These are phyloP conservation scores for Micrastur ruficollis DNA, from an alignment of 2,797 vertebrate species.

Conservation along the genomic window DNA sequence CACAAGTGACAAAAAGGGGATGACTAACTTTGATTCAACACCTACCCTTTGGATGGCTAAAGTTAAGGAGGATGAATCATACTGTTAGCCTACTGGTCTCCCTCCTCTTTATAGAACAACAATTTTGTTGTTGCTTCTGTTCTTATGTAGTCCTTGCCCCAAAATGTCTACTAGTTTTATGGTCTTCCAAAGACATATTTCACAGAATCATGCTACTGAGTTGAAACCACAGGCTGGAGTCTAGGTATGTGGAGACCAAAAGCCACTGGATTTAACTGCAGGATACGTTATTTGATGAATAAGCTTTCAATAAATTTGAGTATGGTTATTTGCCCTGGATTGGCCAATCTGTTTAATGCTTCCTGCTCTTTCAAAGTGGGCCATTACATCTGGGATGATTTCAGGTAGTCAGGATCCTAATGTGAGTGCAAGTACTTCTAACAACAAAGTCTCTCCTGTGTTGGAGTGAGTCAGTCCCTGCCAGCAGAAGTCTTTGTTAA, in stretches of 20 bases:
- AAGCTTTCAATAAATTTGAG: background rate
- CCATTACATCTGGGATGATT: background rate
- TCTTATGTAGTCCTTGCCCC: background rate
- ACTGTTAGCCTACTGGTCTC: background rate
- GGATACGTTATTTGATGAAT: background rate
- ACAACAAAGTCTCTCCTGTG: background rate
- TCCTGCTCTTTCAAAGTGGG: background rate
- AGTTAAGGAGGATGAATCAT: slow-evolving; percentile 49
- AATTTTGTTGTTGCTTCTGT: background rate
- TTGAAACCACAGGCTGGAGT: background rate
- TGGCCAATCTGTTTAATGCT: slow-evolving; percentile 25
- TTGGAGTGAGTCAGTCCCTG: background rate
- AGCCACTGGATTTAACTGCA: background rate
- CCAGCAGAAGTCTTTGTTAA: background rate
- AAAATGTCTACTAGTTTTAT: background rate
- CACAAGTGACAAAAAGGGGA: slow-evolving; percentile 29
- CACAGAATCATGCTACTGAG: background rate
- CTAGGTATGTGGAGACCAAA: background rate
- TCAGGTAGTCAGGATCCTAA: background rate
- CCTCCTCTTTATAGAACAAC: background rate
- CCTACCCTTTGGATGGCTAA: slow-evolving; percentile 29
- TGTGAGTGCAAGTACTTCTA: background rate
- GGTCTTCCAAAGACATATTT: background rate
- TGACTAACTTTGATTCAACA: slow-evolving; percentile 24
- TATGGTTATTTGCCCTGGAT: background rate